Base-by-base conservation (phyloP, 1,140 invertebrate species). In the Bombus waltoni region DNA sequence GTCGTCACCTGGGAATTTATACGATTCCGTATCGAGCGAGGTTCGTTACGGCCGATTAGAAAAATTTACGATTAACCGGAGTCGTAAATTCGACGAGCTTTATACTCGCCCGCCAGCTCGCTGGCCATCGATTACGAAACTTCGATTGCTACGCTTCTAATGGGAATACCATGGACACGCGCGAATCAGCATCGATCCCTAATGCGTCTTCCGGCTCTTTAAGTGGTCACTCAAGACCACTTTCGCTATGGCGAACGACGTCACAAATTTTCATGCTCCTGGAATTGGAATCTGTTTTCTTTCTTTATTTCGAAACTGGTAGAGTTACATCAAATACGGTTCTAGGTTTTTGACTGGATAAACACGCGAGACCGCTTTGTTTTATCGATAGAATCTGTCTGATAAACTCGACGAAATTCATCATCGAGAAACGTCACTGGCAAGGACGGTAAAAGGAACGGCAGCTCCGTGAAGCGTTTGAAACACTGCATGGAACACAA, bases 401-500 rank as follows among this genome's bases (percentile, higher is more conserved):
- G 47, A 57, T 18, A 59, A 57, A 81, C 53, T 65, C 68, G 71
- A 88, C 74, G 38, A 83, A 89, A 89, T 77, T 86, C 76, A 91
- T 89, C 88, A 78, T 72, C 73, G 66, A 35, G 44, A 70, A 72
- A 83, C 88, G 81, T 87, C 79, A 76, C 18, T 75, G 66, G 35
- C 90, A 90, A 91, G 91, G 91, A 85, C 90, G 73, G 90, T 87
- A 91, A 89, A 92, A 91, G 91, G 89, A 91, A 91, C 85, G 86
- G 89, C 78, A 90, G 81, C 72, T 82, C 84, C 81, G 74, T 8
- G 83, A 35, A 75, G 66, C 65, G 75, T 62, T 81, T 74, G 81
- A 35, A 68, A 68, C 66, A 3, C 18, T 9, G 32, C 65, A 59
- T 65, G 73, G 53, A 80, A 83, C 57, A 77, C 76, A 83, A 90